Evolutionary conservation across 2,888 invertebrate species (phyloP).

Genomic region (Lochmaea capreae): DNA sequence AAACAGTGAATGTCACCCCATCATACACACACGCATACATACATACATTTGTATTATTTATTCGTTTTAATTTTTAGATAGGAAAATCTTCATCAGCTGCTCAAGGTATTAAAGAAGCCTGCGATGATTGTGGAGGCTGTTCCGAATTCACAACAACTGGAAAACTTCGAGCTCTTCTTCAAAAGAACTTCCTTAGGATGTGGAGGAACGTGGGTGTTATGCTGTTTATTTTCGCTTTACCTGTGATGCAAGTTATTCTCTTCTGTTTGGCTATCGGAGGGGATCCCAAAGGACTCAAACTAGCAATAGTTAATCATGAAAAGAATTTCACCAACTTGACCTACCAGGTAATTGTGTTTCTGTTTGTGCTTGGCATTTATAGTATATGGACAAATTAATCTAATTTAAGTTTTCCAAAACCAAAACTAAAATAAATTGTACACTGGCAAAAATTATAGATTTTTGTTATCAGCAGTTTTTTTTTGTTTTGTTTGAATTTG

Average conservation of each 20-base stretch:
- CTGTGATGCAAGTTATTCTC: slow-evolving; percentile 92
- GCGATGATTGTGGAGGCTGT: slow-evolving; percentile 69
- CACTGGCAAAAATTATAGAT: too few species aligned
- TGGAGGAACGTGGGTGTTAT: slow-evolving; percentile 94
- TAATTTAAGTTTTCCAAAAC: too few species aligned
- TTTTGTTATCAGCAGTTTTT: neutral
- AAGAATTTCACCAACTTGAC: slow-evolving; percentile 64
- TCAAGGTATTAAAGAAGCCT: slow-evolving; percentile 67
- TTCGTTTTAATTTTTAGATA: slow-evolving; percentile 42
- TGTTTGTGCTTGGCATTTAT: neutral
- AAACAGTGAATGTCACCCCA: too few species aligned
- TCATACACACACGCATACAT: too few species aligned
- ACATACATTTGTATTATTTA: neutral
- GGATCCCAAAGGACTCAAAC: slow-evolving; percentile 83
- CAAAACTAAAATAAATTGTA: too few species aligned
- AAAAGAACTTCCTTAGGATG: slow-evolving; percentile 91
- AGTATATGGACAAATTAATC: too few species aligned
- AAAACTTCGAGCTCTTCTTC: slow-evolving; percentile 85
- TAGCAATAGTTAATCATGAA: slow-evolving; percentile 84
- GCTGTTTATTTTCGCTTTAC: slow-evolving; percentile 92
- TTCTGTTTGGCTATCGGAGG: slow-evolving; percentile 93
- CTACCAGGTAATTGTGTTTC: slow-evolving; percentile 30
- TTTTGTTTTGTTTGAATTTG: neutral
- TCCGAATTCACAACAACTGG: slow-evolving; percentile 81
- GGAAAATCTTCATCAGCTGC: slow-evolving; percentile 49